A percentile compares a stretch with the other conserved stretches of the same genome.
Evolutionary conservation across 1,140 invertebrate genomes (phyloP).

Genomic region (Zaprionus davidi): DNA sequence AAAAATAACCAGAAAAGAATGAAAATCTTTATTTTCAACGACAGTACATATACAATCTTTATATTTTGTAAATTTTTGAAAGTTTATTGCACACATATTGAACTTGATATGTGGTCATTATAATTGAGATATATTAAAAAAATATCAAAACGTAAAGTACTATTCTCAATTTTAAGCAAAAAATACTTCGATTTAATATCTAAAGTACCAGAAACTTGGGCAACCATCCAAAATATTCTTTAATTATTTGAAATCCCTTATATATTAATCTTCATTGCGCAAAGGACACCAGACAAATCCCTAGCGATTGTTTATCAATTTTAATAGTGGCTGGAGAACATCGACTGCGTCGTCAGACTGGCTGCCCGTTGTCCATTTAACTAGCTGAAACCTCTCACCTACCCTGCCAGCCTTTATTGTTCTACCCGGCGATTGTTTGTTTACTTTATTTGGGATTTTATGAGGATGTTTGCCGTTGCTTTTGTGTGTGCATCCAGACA

Average conservation of each 20-base stretch:
- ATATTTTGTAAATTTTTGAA: no score
- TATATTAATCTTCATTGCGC: constrained; percentile 51
- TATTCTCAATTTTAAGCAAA: no score
- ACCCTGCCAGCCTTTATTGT: constrained; percentile 48
- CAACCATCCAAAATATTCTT: not conserved
- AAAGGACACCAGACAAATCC: constrained; percentile 28
- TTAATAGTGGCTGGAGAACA: constrained; percentile 24
- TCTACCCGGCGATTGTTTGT: constrained; percentile 44
- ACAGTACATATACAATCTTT: no score
- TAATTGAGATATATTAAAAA: no score
- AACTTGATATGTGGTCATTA: no score
- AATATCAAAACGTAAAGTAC: no score
- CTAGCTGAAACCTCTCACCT: constrained; percentile 4
- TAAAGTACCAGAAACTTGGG: no score
- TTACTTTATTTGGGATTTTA: constrained; percentile 50
- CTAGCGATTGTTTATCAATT: constrained; percentile 54
- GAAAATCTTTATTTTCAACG: no score
- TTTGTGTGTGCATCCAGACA: constrained; percentile 59
- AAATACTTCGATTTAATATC: not conserved
- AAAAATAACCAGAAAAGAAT: no score
- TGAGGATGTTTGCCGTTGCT: constrained; percentile 59
- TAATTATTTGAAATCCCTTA: not conserved
- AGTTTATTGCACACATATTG: no score
- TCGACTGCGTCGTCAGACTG: constrained; percentile 22
- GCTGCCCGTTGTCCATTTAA: constrained; percentile 57